phyloP scores from a whole-genome alignment of 2,888 invertebrate genomes.

The Plebejus melissa region DNA sequence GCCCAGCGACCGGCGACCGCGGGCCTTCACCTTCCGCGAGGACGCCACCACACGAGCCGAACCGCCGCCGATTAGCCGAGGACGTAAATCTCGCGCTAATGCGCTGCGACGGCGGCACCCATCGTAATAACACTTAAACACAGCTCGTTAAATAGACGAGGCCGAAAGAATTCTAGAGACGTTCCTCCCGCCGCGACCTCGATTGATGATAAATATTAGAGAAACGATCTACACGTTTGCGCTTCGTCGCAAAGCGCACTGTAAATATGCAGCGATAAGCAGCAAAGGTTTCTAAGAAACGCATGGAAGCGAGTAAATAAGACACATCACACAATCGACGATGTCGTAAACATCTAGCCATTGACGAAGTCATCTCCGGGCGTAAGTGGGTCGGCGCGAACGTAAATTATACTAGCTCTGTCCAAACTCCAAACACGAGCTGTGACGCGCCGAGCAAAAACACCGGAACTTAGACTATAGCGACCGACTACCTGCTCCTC shows the following conservation, averaged over 20 bases:
- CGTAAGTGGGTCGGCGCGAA: slow-evolving; percentile 3
- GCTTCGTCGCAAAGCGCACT: not conserved
- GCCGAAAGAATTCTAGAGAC: not conserved
- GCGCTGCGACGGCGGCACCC: not conserved
- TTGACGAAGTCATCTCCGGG: not conserved
- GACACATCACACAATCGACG: not conserved
- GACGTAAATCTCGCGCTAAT: not conserved
- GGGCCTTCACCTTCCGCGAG: slow-evolving; percentile 21
- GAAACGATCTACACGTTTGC: not conserved
- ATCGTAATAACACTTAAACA: not conserved
- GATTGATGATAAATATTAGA: not conserved
- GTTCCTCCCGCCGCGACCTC: not conserved
- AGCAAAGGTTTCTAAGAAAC: not conserved
- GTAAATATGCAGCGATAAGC: not conserved
- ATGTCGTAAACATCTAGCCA: slow-evolving; percentile 4
- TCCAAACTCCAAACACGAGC: not conserved
- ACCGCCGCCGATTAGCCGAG: not conserved
- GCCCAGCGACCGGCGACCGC: not conserved
- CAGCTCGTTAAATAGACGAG: not conserved
- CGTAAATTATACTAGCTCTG: not conserved
- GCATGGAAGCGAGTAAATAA: not conserved
- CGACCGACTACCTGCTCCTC: not conserved
- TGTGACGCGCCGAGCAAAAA: not conserved
- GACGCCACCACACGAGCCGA: not conserved
- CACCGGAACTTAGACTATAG: not conserved